These are phyloP conservation scores for Thereva unica DNA, from an alignment of 2,888 invertebrate genomes.

Conservation along the genomic window DNA sequence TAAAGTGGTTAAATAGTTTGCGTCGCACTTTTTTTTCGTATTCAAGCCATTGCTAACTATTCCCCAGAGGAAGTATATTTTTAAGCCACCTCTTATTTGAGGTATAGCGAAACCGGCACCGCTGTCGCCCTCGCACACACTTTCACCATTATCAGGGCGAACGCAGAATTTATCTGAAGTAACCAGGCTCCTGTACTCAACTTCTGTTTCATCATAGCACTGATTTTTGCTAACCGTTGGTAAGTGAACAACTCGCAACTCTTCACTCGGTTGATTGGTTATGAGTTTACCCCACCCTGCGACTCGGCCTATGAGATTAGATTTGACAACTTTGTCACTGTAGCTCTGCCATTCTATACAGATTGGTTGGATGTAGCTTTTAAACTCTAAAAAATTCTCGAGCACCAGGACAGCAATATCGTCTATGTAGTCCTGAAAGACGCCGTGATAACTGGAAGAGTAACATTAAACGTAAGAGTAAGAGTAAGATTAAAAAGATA, in stretches of 20 bases:
- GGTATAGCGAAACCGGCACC: constrained; percentile 44
- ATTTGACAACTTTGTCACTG: constrained; percentile 32
- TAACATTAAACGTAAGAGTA: neutral
- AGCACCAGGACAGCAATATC: constrained; percentile 55
- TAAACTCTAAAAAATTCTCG: constrained; percentile 47
- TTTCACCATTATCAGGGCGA: constrained; percentile 42
- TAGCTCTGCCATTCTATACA: constrained; percentile 49
- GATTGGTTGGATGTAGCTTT: constrained; percentile 52
- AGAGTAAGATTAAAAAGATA: neutral
- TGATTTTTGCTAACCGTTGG: constrained; percentile 41
- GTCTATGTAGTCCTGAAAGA: constrained; percentile 44
- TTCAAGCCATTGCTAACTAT: constrained; percentile 42
- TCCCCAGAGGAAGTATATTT: constrained; percentile 42
- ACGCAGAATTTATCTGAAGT: constrained; percentile 49
- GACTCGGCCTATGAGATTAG: constrained; percentile 39
- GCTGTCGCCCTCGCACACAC: constrained; percentile 44
- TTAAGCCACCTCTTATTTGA: constrained; percentile 20
- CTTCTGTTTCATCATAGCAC: constrained; percentile 42
- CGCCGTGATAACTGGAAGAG: constrained; percentile 43
- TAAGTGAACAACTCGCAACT: constrained; percentile 42
- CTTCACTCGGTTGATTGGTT: constrained; percentile 34
- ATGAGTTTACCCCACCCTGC: constrained; percentile 46
- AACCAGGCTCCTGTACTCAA: constrained; percentile 42
- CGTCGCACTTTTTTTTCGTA: neutral
- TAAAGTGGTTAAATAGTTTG: constrained; percentile 34